Percentiles rank a stretch among this genome's conserved stretches.
Conservation (phyloP, 2,113 vertebrate species). For the Ciconia boyciana region DNA sequence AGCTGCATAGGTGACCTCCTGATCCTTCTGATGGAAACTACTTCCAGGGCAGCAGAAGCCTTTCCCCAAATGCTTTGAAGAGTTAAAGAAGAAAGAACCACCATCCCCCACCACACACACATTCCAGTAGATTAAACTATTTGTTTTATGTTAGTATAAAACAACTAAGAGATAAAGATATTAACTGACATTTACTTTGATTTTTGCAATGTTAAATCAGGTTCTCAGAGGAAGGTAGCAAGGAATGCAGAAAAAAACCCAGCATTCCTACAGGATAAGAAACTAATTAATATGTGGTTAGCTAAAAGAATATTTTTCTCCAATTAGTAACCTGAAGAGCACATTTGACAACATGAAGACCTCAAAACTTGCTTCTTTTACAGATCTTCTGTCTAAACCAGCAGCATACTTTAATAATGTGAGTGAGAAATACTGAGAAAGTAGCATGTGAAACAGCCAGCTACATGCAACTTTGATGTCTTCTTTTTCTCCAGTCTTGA, state of each 20-base stretch:
- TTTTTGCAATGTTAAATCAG: background rate
- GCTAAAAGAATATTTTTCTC: background rate
- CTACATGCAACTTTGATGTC: conserved; percentile 18
- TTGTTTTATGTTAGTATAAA: background rate
- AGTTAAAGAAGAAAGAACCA: background rate
- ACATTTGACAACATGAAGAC: background rate
- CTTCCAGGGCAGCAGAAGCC: background rate
- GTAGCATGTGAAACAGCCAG: background rate
- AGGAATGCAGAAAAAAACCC: background rate
- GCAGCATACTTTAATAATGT: background rate
- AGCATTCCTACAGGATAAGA: background rate
- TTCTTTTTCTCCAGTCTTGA: background rate
- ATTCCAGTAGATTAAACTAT: background rate
- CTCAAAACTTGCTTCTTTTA: background rate
- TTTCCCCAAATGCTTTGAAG: background rate
- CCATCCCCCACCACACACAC: too few species aligned
- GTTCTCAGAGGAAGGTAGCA: background rate
- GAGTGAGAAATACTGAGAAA: background rate
- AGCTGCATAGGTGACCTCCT: background rate
- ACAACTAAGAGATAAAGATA: background rate
- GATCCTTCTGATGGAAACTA: background rate
- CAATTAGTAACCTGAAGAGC: background rate
- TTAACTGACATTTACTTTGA: background rate
- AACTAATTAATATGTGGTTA: background rate
- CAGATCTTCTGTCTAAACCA: background rate